Percentiles rank a stretch among this genome's conserved stretches.
Conservation (phyloP, 2,888 invertebrate species). For the Idaea straminata region DNA sequence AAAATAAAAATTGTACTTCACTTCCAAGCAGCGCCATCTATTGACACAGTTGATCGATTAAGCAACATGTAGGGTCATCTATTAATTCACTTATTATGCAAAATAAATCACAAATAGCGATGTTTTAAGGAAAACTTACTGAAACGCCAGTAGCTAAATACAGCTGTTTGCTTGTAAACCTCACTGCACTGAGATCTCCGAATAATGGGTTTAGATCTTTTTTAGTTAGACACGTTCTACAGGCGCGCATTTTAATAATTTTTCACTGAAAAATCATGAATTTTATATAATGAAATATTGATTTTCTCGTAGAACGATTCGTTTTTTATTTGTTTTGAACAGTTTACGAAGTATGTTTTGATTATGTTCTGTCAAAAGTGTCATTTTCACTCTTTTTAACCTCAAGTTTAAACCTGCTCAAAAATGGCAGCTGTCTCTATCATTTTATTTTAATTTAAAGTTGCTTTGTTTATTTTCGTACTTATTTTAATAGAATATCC, state of each 20-base stretch:
- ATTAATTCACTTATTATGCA: neutral
- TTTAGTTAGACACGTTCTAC: conserved; percentile 40
- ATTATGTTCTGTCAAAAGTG: neutral
- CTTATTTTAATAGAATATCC: neutral
- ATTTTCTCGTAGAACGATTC: neutral
- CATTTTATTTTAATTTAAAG: no score
- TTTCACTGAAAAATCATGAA: neutral
- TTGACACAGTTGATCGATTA: no score
- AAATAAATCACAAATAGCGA: neutral
- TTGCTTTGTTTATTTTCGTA: no score
- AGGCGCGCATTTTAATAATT: conserved; percentile 26
- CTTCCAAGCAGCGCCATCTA: no score
- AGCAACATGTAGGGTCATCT: no score
- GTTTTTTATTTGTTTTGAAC: neutral
- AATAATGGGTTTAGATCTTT: conserved; percentile 34
- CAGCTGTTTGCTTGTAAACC: conserved; percentile 27
- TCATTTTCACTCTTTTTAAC: no score
- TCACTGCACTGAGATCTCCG: conserved; percentile 19
- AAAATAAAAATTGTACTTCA: no score
- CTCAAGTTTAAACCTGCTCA: no score
- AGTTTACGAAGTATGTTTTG: neutral
- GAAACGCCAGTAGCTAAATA: conserved; percentile 31
- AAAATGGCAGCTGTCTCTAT: no score
- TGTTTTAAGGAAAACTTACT: conserved; percentile 22
- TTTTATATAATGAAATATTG: neutral